Evolutionary conservation across 2,797 vertebrate genomes (phyloP).

Genomic region (Gadopsis bispinosus): DNA sequence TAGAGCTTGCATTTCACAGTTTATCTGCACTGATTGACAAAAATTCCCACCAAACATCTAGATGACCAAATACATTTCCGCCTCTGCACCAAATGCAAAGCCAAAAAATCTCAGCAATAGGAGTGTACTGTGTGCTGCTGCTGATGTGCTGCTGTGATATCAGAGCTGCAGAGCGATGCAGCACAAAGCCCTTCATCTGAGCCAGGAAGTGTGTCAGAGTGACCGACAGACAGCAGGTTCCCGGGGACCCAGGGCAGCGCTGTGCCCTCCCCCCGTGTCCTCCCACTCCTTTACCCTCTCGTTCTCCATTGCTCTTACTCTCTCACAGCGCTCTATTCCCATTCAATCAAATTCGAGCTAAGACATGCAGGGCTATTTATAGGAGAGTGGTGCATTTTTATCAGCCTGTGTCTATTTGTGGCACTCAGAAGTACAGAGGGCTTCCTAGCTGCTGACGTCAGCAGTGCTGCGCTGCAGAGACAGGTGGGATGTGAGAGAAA

Average conservation of each 20-base stretch:
- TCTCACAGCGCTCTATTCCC: constrained; percentile 64
- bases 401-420: constrained; percentile 86
- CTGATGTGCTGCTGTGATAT: constrained; percentile 66
- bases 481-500: constrained; percentile 51
- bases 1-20: constrained; percentile 7
- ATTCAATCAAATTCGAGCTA: constrained; percentile 82
- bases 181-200: constrained; percentile 73
- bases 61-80: constrained; percentile 34
- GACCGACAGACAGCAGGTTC: constrained; percentile 72
- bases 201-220: constrained; percentile 75
- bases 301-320: constrained; percentile 25
- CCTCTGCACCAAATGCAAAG: constrained; percentile 62
- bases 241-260: constrained; percentile 51
- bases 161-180: constrained; percentile 53
- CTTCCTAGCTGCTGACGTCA: constrained; percentile 87
- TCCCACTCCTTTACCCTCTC: constrained; percentile 36
- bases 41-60: constrained; percentile 32
- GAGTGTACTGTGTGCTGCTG: constrained; percentile 56
- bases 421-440: constrained; percentile 85
- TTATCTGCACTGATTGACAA: constrained; percentile 35
- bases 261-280: constrained; percentile 47
- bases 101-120: constrained; percentile 37
- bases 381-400: constrained; percentile 84
- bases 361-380: constrained; percentile 85
- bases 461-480: constrained; percentile 82